phyloP scores from a whole-genome alignment of 2,797 vertebrate genomes.

The Morus bassanus region DNA sequence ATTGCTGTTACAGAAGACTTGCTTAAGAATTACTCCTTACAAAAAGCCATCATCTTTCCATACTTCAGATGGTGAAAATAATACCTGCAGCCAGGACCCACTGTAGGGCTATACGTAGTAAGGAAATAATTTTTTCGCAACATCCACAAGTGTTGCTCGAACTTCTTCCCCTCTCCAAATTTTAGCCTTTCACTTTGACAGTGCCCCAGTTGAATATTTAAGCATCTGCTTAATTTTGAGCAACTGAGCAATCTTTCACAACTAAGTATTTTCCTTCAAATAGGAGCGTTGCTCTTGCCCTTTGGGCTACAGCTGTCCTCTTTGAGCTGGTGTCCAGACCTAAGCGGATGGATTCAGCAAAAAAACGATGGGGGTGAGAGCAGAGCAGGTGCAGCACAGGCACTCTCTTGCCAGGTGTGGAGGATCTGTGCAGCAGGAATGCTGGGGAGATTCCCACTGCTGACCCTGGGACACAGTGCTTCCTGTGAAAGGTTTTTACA shows the following conservation, averaged over 20 bases:
- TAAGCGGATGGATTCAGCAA: background rate
- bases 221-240: background rate
- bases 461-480: background rate
- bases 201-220: background rate
- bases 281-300: background rate
- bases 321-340: background rate
- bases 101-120: background rate
- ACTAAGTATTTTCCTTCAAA: background rate
- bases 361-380: background rate
- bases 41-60: background rate
- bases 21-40: background rate
- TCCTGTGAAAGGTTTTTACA: background rate
- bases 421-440: background rate
- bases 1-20: background rate
- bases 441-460: no score
- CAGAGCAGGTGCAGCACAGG: background rate
- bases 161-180: background rate
- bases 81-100: background rate
- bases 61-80: background rate
- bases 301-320: background rate
- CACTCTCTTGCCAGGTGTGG: fast-evolving
- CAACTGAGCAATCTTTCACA: background rate
- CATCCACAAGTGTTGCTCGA: background rate
- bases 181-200: background rate
- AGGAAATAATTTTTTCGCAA: background rate